Conservation (phyloP, 2,888 invertebrate species). For the Tolmerus cingulatus region DNA sequence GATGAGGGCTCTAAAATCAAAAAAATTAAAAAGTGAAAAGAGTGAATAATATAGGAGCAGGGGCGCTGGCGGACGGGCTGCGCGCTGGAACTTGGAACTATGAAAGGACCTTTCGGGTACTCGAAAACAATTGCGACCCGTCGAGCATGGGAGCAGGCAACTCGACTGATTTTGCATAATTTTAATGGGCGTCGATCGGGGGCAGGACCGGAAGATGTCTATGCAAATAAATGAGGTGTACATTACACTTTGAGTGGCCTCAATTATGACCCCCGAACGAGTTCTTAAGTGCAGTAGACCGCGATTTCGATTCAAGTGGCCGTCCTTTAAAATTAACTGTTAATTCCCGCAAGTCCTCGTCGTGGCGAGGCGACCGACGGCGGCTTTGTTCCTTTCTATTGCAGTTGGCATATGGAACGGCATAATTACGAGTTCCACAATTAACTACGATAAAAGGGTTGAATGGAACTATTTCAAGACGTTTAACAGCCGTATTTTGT, state of each 20-base stretch:
- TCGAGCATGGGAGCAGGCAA: constrained; percentile 46
- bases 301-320: constrained; percentile 25
- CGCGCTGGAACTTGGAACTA: not conserved
- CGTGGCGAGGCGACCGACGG: constrained; percentile 17
- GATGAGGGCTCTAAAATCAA: constrained; percentile 37
- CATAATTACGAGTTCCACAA: not conserved
- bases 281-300: constrained; percentile 18
- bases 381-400: not conserved
- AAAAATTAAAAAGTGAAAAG: not conserved
- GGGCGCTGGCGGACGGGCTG: not conserved
- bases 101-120: constrained; percentile 49
- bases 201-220: constrained; percentile 12
- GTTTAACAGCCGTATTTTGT: not conserved
- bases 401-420: not conserved
- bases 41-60: not conserved
- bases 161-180: not conserved
- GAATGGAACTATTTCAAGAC: not conserved
- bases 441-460: not conserved
- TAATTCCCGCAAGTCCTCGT: constrained; percentile 12
- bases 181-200: constrained; percentile 16
- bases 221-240: constrained; percentile 42
- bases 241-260: constrained; percentile 44
- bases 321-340: constrained; percentile 37
- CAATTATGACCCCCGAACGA: constrained; percentile 17
- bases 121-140: constrained; percentile 52